These are phyloP conservation scores for Ferdinandea cuprea DNA, from an alignment of 2,888 invertebrate genomes.

Conservation along the genomic window DNA sequence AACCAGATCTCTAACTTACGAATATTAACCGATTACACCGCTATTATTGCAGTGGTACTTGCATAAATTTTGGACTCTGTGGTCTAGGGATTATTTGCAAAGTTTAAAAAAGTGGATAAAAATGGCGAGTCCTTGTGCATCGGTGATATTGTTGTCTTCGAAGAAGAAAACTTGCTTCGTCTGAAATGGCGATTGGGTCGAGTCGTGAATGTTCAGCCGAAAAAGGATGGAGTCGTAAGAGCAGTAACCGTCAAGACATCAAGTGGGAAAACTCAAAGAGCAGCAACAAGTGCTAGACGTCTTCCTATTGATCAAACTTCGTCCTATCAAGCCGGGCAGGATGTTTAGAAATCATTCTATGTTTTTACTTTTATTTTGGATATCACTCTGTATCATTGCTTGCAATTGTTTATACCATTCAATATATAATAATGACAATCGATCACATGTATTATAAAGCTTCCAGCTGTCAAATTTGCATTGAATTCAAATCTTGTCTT, in stretches of 20 bases:
- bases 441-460: too few relatives aligned
- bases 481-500: too few relatives aligned
- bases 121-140: constrained; percentile 10
- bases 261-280: constrained; percentile 35
- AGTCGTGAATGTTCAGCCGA: constrained; percentile 7
- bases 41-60: constrained; percentile 52
- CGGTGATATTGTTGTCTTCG: constrained; percentile 34
- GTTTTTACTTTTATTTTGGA: too few relatives aligned
- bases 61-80: constrained; percentile 55
- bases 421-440: too few relatives aligned
- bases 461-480: too few relatives aligned
- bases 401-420: too few relatives aligned
- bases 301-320: constrained; percentile 30
- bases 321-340: constrained; percentile 38
- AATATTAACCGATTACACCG: constrained; percentile 44
- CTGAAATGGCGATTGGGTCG: constrained; percentile 37
- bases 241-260: constrained; percentile 35
- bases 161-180: constrained; percentile 33
- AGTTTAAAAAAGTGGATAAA: constrained; percentile 38
- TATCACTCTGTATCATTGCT: neutral
- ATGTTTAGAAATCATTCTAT: constrained; percentile 13
- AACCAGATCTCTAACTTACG: constrained; percentile 37
- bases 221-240: constrained; percentile 20
- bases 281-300: constrained; percentile 32
- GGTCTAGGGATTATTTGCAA: constrained; percentile 46